Evolutionary conservation across 2,797 vertebrate genomes (phyloP).

Genomic region (Hozukius guyotensis): DNA sequence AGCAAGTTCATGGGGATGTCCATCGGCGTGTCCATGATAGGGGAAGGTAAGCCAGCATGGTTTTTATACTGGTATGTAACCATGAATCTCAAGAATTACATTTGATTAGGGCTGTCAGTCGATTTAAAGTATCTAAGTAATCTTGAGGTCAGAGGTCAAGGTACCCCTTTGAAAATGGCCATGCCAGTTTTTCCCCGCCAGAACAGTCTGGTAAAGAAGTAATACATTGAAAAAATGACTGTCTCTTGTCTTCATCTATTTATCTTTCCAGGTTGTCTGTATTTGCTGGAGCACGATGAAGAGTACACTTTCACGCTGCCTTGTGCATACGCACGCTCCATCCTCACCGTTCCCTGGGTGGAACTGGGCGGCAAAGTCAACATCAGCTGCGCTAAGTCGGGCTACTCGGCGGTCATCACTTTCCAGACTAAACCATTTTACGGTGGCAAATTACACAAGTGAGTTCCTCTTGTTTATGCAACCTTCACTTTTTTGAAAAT

Average conservation of each 20-base stretch:
- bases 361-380: conserved; percentile 97
- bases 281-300: conserved; percentile 93
- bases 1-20: conserved; percentile 99
- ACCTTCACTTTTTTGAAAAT: neutral
- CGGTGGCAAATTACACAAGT: conserved; percentile 97
- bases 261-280: conserved; percentile 85
- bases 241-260: neutral
- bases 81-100: no score
- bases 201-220: no score
- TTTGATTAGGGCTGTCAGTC: no score
- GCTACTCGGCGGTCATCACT: conserved; percentile 96
- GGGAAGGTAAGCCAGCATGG: conserved; percentile 86
- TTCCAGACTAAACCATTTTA: conserved; percentile 99
- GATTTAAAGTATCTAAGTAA: no score
- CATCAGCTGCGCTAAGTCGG: conserved; percentile 92
- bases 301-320: conserved; percentile 97
- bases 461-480: conserved; percentile 20
- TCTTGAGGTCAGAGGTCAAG: no score
- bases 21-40: conserved; percentile 97
- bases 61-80: rapidly evolving
- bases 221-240: no score
- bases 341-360: conserved; percentile 98
- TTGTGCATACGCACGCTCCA: conserved; percentile 96
- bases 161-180: no score
- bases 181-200: no score